Evolutionary conservation across 2,888 invertebrate genomes (phyloP).

Genomic region (Ophioninae sp.): DNA sequence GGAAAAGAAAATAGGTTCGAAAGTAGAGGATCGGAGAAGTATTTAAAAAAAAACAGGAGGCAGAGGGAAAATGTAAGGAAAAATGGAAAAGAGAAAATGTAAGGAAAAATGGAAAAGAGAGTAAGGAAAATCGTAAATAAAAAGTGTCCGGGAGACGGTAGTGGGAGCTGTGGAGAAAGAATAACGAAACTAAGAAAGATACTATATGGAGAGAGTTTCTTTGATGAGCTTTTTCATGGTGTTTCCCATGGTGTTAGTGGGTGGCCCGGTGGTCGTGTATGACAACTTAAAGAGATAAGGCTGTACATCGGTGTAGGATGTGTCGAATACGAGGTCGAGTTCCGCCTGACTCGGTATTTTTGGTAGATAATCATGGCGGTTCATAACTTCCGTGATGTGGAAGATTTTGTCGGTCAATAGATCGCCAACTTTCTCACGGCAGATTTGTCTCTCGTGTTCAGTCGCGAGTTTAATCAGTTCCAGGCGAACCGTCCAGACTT

Average conservation of each 20-base stretch:
- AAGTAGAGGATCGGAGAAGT: too few species aligned
- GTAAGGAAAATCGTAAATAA: not conserved
- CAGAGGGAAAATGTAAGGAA: not conserved
- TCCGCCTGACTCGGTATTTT: constrained; percentile 97
- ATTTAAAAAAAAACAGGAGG: not conserved
- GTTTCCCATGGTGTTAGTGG: constrained; percentile 91
- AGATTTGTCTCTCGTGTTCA: constrained; percentile 93
- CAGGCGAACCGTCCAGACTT: constrained; percentile 97
- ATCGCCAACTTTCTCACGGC: constrained; percentile 93
- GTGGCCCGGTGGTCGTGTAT: constrained; percentile 90
- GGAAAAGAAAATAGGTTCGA: not conserved
- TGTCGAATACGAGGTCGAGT: constrained; percentile 96
- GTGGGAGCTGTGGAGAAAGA: not conserved
- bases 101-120: too few species aligned
- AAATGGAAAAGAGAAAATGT: too few species aligned
- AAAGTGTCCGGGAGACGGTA: not conserved
- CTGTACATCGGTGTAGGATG: constrained; percentile 95
- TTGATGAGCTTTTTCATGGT: constrained; percentile 95
- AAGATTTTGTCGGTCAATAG: constrained; percentile 95
- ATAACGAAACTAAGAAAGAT: constrained; percentile 44
- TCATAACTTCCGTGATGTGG: constrained; percentile 97
- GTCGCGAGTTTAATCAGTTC: constrained; percentile 92
- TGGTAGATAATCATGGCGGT: constrained; percentile 97
- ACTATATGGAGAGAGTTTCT: constrained; percentile 90
- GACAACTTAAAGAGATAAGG: constrained; percentile 97